Evolutionary conservation across 2,797 vertebrate species (phyloP), one percentile per base, ranked within the genome.

Genomic region (Prionace glauca): DNA sequence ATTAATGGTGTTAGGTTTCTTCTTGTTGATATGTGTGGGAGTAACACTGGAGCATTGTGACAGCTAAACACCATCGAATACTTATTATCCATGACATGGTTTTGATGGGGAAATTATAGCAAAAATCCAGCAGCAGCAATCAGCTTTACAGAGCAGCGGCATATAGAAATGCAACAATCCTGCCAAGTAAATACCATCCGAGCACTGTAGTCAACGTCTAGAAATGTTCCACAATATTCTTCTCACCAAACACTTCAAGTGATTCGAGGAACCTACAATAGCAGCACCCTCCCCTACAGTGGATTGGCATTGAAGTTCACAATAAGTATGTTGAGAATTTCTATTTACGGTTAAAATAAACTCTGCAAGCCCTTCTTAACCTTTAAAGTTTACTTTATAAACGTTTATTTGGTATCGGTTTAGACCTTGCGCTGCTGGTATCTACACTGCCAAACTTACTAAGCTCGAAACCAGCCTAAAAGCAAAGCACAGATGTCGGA

Each of bases 1-100:
- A 92, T 69, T 92, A 92, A 69, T 92, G 90, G 62, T 92, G 90
- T 69, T 92, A 67, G n/a, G 62, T 92, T 92, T 41, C 65, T 92
- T 69, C n/a, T 24, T n/a, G 32, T 69, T 69, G 22, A 41, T 69
- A 92, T 92, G 90, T 92, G 90, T 92, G 62, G 65, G 90, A 69
- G 65, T 92, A 92, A 92, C 22, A 69, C 90, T 69, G 62, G 90
- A 92, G 65, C 90, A 41, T 67, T 92, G 90, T 69, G n/a, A 92
- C 90, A 69, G 16, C 90, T 41, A 92, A 69, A 69, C n/a, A 69
- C 20, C 65, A 69, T 69, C 41, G 90, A 92, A 92, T 92, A 69
- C 62, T 41, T 92, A 92, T 92, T 92, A 92, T 18, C 62, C 62
- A 20, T 92, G 90, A 92, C n/a, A 26, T 92, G n/a, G 62, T 69